phyloP scores from a whole-genome alignment of 1,140 invertebrate species.

The Antheraea pernyi region DNA sequence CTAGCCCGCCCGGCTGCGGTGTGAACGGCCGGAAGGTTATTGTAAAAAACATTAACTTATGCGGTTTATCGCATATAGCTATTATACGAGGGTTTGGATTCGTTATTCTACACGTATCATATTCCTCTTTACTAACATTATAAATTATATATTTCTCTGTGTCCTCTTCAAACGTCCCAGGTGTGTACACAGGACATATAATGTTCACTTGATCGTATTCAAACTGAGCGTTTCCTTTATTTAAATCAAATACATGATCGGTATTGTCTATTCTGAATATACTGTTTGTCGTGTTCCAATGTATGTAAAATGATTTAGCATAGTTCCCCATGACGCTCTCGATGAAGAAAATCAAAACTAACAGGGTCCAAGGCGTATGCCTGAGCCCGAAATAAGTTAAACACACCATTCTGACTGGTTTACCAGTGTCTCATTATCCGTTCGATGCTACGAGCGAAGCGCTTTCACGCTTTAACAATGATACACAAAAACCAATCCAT shows the following conservation, averaged over 20 bases:
- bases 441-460: constrained; percentile 37
- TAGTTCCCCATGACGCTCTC: constrained; percentile 90
- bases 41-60: constrained; percentile 96
- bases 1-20: constrained; percentile 95
- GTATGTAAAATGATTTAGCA: constrained; percentile 90
- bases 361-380: constrained; percentile 69
- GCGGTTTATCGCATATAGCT: constrained; percentile 96
- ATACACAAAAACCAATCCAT: constrained; percentile 63
- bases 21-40: constrained; percentile 98
- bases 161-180: constrained; percentile 92
- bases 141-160: constrained; percentile 97
- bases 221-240: constrained; percentile 94
- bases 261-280: constrained; percentile 99
- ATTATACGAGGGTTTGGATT: constrained; percentile 95
- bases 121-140: constrained; percentile 97
- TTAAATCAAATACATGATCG: constrained; percentile 97
- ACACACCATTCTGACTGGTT: constrained; percentile 71
- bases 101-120: constrained; percentile 96
- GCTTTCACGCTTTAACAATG: constrained; percentile 27
- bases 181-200: constrained; percentile 95
- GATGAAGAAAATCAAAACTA: constrained; percentile 86
- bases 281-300: constrained; percentile 92
- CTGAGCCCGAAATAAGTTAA: constrained; percentile 63
- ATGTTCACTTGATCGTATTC: constrained; percentile 98
- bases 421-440: constrained; percentile 56